Conservation (phyloP, 2,797 vertebrate genomes). For the Muscicapa striata region DNA sequence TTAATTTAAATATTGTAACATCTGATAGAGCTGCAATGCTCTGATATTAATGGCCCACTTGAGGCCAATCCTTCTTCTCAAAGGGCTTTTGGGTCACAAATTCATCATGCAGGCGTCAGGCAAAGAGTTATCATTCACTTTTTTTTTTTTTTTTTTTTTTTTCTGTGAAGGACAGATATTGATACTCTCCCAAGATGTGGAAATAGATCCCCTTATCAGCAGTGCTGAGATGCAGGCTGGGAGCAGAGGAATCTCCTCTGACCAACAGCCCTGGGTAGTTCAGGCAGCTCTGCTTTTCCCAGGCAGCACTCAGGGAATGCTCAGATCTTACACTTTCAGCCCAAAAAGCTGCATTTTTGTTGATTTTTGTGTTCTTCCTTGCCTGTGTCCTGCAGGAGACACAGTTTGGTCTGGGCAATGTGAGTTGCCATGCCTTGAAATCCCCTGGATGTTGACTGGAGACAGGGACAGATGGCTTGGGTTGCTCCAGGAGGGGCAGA, state of each 20-base stretch:
- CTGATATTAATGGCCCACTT: constrained; percentile 54
- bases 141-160: not conserved
- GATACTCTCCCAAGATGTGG: not conserved
- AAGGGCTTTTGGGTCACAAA: not conserved
- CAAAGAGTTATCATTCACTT: constrained; percentile 4
- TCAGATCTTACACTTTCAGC: not conserved
- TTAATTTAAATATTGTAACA: constrained; percentile 38
- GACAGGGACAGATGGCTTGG: not conserved
- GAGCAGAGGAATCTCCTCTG: accelerated
- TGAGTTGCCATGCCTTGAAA: not conserved
- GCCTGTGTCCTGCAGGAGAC: not conserved
- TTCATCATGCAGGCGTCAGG: constrained; percentile 23
- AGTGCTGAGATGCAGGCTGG: not conserved
- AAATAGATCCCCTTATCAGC: not conserved
- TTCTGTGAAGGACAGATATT: not conserved
- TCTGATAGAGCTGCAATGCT: not conserved
- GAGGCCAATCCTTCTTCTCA: constrained; percentile 39
- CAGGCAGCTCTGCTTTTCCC: not conserved
- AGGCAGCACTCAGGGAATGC: not conserved
- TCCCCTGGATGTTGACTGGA: accelerated
- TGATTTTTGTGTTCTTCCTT: not conserved
- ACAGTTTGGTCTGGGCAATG: accelerated
- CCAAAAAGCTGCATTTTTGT: not conserved
- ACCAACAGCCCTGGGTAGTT: accelerated
- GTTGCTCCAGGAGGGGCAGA: not conserved